Evolutionary conservation across 2,797 vertebrate genomes (phyloP).

Genomic region (Clarias platycephalus): DNA sequence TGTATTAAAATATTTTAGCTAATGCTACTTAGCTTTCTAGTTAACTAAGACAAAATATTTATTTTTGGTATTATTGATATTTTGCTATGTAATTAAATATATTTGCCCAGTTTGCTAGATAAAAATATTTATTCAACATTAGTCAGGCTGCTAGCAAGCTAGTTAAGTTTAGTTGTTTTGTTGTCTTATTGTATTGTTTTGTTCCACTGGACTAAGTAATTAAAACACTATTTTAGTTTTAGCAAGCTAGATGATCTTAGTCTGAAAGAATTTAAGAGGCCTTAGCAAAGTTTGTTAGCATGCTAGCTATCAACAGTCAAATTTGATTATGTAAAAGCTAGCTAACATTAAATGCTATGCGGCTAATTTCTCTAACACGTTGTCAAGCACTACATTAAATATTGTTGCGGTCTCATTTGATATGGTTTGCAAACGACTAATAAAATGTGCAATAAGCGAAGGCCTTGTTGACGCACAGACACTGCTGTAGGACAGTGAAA

Average conservation of each 20-base stretch:
- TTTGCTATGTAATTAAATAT: not conserved
- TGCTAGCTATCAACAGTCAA: not conserved
- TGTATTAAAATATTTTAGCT: too few relatives aligned
- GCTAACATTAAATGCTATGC: not conserved
- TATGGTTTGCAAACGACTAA: not conserved
- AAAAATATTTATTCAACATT: too few relatives aligned
- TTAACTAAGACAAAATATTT: not conserved
- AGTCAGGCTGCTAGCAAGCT: not conserved
- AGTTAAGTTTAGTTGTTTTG: not conserved
- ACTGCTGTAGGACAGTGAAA: slow-evolving; percentile 7
- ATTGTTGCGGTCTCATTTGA: not conserved
- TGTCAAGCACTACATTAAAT: not conserved
- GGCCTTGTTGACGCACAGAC: not conserved
- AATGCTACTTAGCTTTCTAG: not conserved
- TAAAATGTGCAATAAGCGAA: not conserved
- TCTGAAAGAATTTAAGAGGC: not conserved
- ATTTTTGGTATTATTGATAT: not conserved
- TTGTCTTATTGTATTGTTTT: not conserved
- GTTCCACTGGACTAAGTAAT: not conserved
- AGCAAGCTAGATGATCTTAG: not conserved
- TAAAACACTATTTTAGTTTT: not conserved
- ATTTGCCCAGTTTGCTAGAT: not conserved
- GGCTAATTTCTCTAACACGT: not conserved
- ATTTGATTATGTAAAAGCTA: not conserved
- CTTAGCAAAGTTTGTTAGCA: not conserved